Evolutionary conservation across 1,140 invertebrate species (phyloP).

Genomic region (Adoxophyes honmai): DNA sequence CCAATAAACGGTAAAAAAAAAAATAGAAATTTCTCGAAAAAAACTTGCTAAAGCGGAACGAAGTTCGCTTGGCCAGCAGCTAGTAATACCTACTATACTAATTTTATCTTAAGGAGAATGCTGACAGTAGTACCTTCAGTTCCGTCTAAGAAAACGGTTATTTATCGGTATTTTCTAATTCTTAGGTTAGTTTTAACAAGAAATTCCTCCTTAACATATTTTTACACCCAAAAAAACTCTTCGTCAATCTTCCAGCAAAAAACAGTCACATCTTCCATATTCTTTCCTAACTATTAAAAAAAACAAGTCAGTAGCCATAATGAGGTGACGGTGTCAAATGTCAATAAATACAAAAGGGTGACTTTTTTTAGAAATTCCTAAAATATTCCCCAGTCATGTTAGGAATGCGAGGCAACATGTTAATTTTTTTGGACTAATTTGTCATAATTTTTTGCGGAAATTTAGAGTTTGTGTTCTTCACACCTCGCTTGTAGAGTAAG

Average conservation of each 20-base stretch:
- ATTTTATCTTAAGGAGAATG: no score
- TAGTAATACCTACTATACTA: no score
- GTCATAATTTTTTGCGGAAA: constrained; percentile 24
- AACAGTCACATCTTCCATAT: constrained; percentile 23
- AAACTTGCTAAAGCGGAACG: no score
- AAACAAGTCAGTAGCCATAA: constrained; percentile 41
- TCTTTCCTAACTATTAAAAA: constrained; percentile 26
- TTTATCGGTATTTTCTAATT: no score
- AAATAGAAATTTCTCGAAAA: no score
- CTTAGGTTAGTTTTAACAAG: no score
- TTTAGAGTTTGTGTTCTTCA: constrained; percentile 4
- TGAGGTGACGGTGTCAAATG: constrained; percentile 44
- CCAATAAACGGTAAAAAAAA: no score
- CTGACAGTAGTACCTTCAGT: no score
- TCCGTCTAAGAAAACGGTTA: no score
- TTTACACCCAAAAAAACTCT: no score
- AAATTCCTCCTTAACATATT: no score
- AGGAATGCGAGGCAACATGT: background rate
- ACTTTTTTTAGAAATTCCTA: constrained; percentile 31
- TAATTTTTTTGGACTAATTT: constrained; percentile 34
- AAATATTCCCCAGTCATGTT: constrained; percentile 18
- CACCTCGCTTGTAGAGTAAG: background rate
- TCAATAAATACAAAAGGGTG: constrained; percentile 20
- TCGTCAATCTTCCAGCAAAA: background rate
- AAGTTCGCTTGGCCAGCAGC: no score